Evolutionary conservation across 2,797 vertebrate genomes (phyloP).

Genomic region (Malurus leucopterus): DNA sequence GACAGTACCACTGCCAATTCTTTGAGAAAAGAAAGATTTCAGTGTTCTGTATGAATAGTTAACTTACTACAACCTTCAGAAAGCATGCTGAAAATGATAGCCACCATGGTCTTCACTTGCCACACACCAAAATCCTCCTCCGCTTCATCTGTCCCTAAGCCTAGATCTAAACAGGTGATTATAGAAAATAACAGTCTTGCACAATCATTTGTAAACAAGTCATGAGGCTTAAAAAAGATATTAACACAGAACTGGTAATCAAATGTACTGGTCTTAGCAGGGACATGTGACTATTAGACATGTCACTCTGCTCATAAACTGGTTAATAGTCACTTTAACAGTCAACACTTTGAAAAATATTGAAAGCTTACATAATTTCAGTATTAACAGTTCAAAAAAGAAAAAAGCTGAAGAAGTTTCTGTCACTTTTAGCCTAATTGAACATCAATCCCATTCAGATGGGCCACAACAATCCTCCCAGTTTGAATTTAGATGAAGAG

Average conservation of each 20-base stretch:
- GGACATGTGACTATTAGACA: not conserved
- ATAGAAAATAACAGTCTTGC: constrained; percentile 56
- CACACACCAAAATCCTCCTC: constrained; percentile 82
- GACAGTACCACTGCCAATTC: not conserved
- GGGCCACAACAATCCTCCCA: not conserved
- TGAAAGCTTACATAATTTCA: not conserved
- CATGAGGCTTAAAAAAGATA: not conserved
- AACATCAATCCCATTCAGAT: not conserved
- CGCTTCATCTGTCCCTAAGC: constrained; percentile 78
- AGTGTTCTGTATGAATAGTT: not conserved
- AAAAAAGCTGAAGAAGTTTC: not conserved
- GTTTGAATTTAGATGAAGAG: not conserved
- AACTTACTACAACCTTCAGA: constrained; percentile 86
- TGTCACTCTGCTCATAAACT: not conserved
- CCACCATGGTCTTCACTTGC: constrained; percentile 89
- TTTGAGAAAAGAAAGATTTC: not conserved
- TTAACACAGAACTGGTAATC: not conserved
- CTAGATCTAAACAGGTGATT: constrained; percentile 76
- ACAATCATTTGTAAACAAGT: not conserved
- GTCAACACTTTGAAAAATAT: not conserved
- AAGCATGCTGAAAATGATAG: constrained; percentile 81
- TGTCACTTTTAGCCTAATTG: not conserved
- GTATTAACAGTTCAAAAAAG: not conserved
- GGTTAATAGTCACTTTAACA: constrained; percentile 2
- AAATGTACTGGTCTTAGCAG: not conserved